A percentile compares a stretch with the other conserved stretches of the same genome.
phyloP scores from a whole-genome alignment of 1,140 invertebrate genomes.

The Nylanderia fulva region DNA sequence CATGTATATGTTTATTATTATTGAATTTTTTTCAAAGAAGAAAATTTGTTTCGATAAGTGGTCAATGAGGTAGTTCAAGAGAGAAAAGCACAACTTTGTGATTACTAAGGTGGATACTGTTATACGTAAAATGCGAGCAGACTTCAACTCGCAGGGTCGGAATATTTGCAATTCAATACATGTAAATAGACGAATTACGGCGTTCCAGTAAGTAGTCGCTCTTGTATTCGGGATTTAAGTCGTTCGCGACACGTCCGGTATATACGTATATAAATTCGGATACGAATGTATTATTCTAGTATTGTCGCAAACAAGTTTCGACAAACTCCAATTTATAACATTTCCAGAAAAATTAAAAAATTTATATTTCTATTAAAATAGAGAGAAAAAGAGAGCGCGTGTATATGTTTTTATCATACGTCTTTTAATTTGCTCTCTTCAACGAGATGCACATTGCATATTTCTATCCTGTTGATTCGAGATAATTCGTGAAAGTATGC shows the following conservation, averaged over 20 bases:
- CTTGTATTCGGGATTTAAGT: conserved; percentile 48
- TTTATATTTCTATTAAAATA: conserved; percentile 28
- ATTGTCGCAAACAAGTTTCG: background rate
- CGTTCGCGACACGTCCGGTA: conserved; percentile 24
- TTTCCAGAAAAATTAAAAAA: conserved; percentile 9
- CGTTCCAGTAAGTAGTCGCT: conserved; percentile 17
- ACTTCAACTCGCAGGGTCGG: conserved; percentile 2
- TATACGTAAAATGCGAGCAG: conserved; percentile 33
- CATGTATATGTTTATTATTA: background rate
- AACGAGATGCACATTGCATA: background rate
- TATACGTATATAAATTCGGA: conserved; percentile 25
- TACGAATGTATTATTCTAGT: background rate
- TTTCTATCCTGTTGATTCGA: background rate
- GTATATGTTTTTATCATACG: background rate
- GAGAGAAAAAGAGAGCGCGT: background rate
- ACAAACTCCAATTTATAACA: background rate
- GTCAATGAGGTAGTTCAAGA: background rate
- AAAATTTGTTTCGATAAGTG: background rate
- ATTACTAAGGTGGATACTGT: background rate
- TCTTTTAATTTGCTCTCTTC: background rate
- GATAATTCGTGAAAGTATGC: background rate
- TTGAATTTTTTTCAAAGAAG: background rate
- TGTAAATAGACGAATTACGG: conserved; percentile 44
- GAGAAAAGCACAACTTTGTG: conserved; percentile 16
- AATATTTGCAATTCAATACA: conserved; percentile 55